Evolutionary conservation across 2,113 vertebrate genomes (phyloP).

Genomic region (Leptobrachium ailaonicum): DNA sequence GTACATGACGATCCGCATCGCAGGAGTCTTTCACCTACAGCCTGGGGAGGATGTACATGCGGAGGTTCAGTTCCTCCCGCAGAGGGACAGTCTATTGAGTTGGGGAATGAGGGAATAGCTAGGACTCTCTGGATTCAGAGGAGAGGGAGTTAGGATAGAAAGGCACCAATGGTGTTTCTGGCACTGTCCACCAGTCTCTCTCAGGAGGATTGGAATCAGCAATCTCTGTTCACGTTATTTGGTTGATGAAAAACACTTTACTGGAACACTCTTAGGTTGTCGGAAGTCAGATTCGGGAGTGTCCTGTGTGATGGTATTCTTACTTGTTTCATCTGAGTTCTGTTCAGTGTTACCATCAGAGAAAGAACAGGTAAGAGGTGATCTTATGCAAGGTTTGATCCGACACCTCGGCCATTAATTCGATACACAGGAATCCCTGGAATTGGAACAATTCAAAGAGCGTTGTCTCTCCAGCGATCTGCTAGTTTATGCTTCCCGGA

Average conservation of each 20-base stretch:
- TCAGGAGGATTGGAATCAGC: background rate
- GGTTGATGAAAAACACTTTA: background rate
- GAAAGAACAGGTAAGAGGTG: too few relatives aligned
- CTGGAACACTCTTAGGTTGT: too few relatives aligned
- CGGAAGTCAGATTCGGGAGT: too few relatives aligned
- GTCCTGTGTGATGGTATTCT: too few relatives aligned
- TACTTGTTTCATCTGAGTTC: too few relatives aligned
- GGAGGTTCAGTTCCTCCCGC: background rate
- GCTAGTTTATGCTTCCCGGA: conserved; percentile 14
- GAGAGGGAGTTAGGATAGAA: background rate
- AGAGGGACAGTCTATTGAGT: background rate
- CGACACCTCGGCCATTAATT: too few relatives aligned
- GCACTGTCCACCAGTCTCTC: background rate
- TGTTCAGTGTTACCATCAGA: too few relatives aligned
- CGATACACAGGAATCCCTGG: background rate
- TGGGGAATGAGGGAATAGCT: background rate
- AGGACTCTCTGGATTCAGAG: background rate
- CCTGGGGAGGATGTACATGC: too few relatives aligned
- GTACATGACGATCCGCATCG: background rate
- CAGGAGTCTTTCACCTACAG: too few relatives aligned
- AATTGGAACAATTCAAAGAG: background rate
- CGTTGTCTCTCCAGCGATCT: background rate
- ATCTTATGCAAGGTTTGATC: too few relatives aligned
- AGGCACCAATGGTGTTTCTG: background rate
- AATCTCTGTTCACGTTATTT: background rate